These are phyloP conservation scores for Phyllostomus hastatus DNA, from an alignment of 2,113 vertebrate genomes.

Conservation along the genomic window DNA sequence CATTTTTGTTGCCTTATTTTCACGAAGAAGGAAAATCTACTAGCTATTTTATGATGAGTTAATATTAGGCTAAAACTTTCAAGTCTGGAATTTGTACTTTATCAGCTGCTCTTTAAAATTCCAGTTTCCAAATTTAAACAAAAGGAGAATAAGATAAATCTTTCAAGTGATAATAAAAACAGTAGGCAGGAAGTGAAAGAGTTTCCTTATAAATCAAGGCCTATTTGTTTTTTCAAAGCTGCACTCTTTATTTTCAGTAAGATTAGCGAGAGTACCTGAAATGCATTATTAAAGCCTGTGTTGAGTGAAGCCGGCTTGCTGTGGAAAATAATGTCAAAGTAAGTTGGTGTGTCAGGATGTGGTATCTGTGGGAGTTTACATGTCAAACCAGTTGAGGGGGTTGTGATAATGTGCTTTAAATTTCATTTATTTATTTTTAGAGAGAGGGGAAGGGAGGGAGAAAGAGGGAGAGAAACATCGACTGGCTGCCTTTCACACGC, in stretches of 20 bases:
- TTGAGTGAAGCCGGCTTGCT: background rate
- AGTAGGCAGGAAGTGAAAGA: constrained; percentile 28
- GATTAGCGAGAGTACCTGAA: constrained; percentile 21
- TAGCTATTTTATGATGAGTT: background rate
- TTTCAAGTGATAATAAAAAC: constrained; percentile 57
- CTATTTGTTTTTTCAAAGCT: constrained; percentile 15
- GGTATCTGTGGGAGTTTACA: background rate
- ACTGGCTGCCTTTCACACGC: too few relatives aligned
- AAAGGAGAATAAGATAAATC: constrained; percentile 53
- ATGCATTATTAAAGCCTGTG: background rate
- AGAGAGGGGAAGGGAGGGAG: too few relatives aligned
- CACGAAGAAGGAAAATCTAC: constrained; percentile 36
- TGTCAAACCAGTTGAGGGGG: background rate
- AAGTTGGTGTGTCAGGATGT: background rate
- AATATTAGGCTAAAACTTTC: constrained; percentile 35
- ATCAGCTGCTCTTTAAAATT: constrained; percentile 44
- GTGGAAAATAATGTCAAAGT: background rate
- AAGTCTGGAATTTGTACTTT: constrained; percentile 28
- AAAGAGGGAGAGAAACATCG: too few relatives aligned
- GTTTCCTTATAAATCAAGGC: constrained; percentile 11
- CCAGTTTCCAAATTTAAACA: constrained; percentile 60
- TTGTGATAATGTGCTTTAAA: background rate
- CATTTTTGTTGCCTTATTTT: constrained; percentile 44
- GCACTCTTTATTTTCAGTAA: constrained; percentile 33
- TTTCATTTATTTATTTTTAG: too few relatives aligned